Conservation (phyloP, 2,797 vertebrate genomes). For the Chloroceryle amazona region DNA sequence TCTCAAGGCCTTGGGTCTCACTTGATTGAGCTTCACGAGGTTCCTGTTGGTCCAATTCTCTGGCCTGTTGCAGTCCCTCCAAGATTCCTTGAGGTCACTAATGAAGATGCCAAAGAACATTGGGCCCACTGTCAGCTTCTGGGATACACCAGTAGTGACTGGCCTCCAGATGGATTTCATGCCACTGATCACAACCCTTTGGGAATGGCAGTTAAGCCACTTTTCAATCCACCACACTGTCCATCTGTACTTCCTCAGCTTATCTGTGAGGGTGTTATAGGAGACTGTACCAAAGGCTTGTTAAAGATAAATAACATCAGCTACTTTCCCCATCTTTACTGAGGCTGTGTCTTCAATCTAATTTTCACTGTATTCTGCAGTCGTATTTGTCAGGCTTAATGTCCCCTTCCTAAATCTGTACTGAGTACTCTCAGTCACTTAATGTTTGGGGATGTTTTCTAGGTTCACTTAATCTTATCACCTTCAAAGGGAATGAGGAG, state of each 20-base stretch:
- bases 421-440: background rate
- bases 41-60: background rate
- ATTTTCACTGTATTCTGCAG: background rate
- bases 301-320: background rate
- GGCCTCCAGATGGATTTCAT: background rate
- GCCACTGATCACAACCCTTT: background rate
- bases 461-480: background rate
- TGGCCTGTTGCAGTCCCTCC: background rate
- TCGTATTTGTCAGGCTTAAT: background rate
- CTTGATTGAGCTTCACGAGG: background rate
- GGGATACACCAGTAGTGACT: background rate
- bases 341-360: background rate
- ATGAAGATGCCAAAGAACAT: background rate
- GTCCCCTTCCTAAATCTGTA: background rate
- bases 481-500: background rate
- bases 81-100: background rate
- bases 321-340: background rate
- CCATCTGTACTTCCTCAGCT: background rate
- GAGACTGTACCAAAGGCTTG: background rate
- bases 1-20: background rate
- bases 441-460: background rate
- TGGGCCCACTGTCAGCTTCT: background rate
- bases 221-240: background rate
- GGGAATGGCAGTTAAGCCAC: background rate
- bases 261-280: background rate